These are phyloP conservation scores for Cervus canadensis DNA, from an alignment of 2,113 vertebrate species.

Conservation along the genomic window DNA sequence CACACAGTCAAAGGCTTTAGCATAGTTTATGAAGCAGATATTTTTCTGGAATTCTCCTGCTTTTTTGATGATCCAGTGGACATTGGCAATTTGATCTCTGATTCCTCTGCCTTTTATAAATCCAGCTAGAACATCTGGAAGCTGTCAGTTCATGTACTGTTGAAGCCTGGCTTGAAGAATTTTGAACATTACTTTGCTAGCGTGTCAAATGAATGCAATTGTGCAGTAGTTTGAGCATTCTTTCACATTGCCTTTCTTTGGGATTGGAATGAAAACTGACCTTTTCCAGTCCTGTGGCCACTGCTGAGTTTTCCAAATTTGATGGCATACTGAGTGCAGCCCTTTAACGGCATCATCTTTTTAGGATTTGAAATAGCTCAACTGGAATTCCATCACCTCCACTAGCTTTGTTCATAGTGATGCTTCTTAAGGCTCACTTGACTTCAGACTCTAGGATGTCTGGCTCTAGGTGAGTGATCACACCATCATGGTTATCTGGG, in stretches of 20 bases:
- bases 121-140: not conserved
- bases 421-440: not conserved
- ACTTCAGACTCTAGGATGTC: not conserved
- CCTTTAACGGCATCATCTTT: not conserved
- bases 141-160: accelerated
- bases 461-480: not conserved
- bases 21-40: not conserved
- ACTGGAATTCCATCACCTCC: not conserved
- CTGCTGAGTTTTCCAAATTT: not conserved
- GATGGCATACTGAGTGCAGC: not conserved
- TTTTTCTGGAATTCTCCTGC: not conserved
- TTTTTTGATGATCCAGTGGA: not conserved
- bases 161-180: not conserved
- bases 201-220: accelerated
- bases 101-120: not conserved
- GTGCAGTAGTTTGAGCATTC: accelerated
- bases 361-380: not conserved
- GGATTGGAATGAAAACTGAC: not conserved
- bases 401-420: not conserved
- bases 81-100: not conserved
- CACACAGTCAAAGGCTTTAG: not conserved
- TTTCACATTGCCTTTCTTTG: not conserved
- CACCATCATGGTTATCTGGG: not conserved
- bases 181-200: not conserved
- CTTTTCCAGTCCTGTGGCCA: not conserved